Base-by-base conservation (phyloP, 2,797 vertebrate genomes). In the Siniperca scherzeri region DNA sequence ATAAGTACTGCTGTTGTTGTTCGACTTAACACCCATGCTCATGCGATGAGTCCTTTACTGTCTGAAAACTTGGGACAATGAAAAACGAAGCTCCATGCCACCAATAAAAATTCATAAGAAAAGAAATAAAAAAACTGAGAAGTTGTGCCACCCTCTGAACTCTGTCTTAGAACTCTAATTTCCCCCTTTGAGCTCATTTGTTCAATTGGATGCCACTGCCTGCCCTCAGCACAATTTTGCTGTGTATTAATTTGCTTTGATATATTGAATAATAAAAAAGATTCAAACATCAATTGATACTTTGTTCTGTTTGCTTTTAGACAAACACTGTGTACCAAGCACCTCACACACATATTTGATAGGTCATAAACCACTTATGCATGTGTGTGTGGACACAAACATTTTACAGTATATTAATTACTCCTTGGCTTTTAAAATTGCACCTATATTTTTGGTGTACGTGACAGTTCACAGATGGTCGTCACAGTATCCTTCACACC, bases 201-300 rank as follows among this genome's bases (percentile, higher is more conserved):
- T 94, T 93, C 25, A 94, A 94, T 95, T 95, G 88, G 91, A 92
- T 89, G 88, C 87, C 87, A 91, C 59, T 81, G 76, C 91, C 89
- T 91, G 90, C 89, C 94, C 92, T 92, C 87, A 93, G 88, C 93
- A 93, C 83, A 89, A 87, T 91, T 91, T 94, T 96, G 94, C 93
- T 94, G 94, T 96, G 95, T 92, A 94, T 87, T 85, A 89, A 94
- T 92, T 92, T 95, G 93, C 83, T 89, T 93, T 92, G 91, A 91
- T 86, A 91, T 86, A 91, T 91, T 93, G 83, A 95, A 91, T 74
- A 93, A 91, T 88, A 91, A 94, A 91, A 70, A 85, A 42, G 16
- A 87, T 83, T 88, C 57, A 89, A 91, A 85, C 71, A 85, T 83
- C 46, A 87, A 9, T 44, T 48, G 2, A 59, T 22, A 21, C 3